Evolutionary conservation across 1,140 invertebrate species (phyloP).

Genomic region (Neodiprion lecontei): DNA sequence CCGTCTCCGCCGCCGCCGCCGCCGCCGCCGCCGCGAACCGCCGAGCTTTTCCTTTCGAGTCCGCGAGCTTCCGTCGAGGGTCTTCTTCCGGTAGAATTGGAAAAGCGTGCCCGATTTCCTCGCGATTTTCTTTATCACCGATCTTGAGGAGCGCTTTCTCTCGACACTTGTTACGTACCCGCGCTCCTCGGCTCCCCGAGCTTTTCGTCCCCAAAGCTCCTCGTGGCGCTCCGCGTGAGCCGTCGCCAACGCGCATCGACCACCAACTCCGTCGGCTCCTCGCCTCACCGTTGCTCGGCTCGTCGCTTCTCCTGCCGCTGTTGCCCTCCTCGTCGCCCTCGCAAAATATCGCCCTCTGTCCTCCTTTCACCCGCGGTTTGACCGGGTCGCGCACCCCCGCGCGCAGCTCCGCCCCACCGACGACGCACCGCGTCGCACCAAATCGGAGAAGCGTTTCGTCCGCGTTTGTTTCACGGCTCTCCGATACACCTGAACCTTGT

Average conservation of each 20-base stretch:
- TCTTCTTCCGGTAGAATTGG: no score
- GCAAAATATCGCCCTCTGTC: not conserved
- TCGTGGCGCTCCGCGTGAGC: constrained; percentile 3
- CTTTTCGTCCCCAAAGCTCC: no score
- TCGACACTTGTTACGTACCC: no score
- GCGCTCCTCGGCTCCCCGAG: no score
- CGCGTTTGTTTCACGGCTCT: no score
- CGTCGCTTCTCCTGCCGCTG: constrained; percentile 28
- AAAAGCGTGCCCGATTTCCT: no score
- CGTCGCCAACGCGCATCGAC: constrained; percentile 13
- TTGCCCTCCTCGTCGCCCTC: constrained; percentile 13
- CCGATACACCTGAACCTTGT: no score
- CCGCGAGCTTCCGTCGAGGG: not conserved
- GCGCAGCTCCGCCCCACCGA: constrained; percentile 57
- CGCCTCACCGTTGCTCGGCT: constrained; percentile 5
- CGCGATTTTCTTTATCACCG: no score
- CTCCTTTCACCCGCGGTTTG: constrained; percentile 25
- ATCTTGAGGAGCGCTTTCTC: no score
- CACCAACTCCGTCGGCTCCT: constrained; percentile 23
- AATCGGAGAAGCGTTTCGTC: not conserved
- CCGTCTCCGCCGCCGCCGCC: constrained; percentile 19
- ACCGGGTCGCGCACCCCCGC: constrained; percentile 47
- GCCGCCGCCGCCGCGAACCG: not conserved
- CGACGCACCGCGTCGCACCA: not conserved
- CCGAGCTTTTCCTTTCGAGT: not conserved